Evolutionary conservation across 2,113 vertebrate genomes (phyloP).

Genomic region (Pagrus major): DNA sequence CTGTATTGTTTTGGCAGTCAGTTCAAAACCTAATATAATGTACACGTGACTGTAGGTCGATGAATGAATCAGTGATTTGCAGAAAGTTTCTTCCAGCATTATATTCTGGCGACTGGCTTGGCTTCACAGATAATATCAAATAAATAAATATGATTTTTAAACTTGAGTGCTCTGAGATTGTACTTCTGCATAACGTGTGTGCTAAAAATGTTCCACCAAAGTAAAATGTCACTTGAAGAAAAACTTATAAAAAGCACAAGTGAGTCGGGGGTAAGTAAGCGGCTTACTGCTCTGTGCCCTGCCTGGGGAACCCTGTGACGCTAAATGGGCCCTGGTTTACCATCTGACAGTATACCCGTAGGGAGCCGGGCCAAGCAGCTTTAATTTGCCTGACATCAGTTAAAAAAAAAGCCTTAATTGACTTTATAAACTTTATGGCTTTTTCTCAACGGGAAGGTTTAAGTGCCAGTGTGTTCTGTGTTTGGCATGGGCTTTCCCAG

Average conservation of each 20-base stretch:
- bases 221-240: conserved; percentile 43
- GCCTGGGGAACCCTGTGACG: conserved; percentile 62
- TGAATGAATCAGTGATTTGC: too few species aligned
- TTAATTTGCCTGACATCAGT: conserved; percentile 76
- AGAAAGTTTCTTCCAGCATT: too few species aligned
- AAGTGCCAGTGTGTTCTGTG: conserved; percentile 70
- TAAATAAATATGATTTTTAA: neutral
- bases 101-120: too few species aligned
- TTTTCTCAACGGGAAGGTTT: conserved; percentile 72
- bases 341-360: conserved; percentile 65
- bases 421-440: conserved; percentile 78
- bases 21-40: too few species aligned
- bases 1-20: too few species aligned
- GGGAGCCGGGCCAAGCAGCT: conserved; percentile 62
- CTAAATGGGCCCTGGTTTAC: conserved; percentile 67
- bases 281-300: conserved; percentile 62
- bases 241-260: conserved; percentile 50
- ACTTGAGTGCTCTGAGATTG: neutral
- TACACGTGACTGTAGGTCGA: too few species aligned
- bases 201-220: conserved; percentile 30
- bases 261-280: conserved; percentile 66
- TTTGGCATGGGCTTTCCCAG: conserved; percentile 58
- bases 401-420: conserved; percentile 77
- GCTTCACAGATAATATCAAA: neutral
- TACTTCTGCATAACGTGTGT: neutral